Percentiles rank a stretch among this genome's conserved stretches.
These are phyloP conservation scores for Coelopa frigida DNA, from an alignment of 1,140 invertebrate genomes.

Conservation along the genomic window DNA sequence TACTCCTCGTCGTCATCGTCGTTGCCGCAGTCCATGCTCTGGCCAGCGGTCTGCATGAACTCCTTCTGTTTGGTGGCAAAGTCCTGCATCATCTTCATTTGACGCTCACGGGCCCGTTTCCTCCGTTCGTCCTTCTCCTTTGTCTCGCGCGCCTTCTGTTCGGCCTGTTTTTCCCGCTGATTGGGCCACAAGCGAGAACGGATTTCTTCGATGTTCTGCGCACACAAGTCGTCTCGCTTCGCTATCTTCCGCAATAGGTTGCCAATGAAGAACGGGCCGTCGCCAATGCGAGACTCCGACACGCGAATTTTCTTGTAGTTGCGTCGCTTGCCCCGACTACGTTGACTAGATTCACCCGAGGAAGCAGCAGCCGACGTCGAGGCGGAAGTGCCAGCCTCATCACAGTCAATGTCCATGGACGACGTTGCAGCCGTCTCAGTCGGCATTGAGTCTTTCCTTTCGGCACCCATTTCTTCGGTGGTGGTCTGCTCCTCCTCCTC, in stretches of 20 bases:
- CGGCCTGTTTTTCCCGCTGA: slow-evolving; percentile 68
- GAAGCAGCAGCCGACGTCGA: slow-evolving; percentile 18
- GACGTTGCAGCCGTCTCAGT: neutral
- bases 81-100: slow-evolving; percentile 86
- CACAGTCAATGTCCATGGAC: slow-evolving; percentile 39
- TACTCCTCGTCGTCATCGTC: slow-evolving; percentile 55
- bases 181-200: slow-evolving; percentile 68
- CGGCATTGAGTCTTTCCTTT: slow-evolving; percentile 7
- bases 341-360: slow-evolving; percentile 17
- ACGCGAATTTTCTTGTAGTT: slow-evolving; percentile 31
- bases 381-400: slow-evolving; percentile 32
- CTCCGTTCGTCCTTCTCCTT: slow-evolving; percentile 73
- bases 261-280: slow-evolving; percentile 80
- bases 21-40: slow-evolving; percentile 51
- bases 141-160: slow-evolving; percentile 62
- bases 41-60: slow-evolving; percentile 75
- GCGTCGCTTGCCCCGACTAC: neutral
- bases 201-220: slow-evolving; percentile 58
- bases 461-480: slow-evolving; percentile 7
- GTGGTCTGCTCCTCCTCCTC: neutral
- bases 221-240: slow-evolving; percentile 61
- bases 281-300: slow-evolving; percentile 61
- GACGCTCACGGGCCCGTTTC: slow-evolving; percentile 76
- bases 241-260: slow-evolving; percentile 67
- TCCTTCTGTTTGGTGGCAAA: slow-evolving; percentile 86